phyloP scores from a whole-genome alignment of 2,797 vertebrate species.

The Novumbra hubbsi region DNA sequence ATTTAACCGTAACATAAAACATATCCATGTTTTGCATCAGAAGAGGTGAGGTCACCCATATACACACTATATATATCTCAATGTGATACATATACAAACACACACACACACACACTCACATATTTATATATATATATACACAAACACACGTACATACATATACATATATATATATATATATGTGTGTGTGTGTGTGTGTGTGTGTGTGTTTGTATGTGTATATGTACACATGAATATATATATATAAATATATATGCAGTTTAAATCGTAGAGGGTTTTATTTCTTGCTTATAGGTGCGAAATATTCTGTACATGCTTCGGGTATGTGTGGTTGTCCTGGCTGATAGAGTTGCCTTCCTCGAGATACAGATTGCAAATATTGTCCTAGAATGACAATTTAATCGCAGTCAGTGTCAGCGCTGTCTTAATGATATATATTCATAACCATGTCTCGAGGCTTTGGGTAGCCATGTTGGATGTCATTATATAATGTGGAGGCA shows the following conservation, averaged over 20 bases:
- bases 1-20: background rate
- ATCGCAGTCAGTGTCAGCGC: conserved; percentile 30
- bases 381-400: conserved; percentile 33
- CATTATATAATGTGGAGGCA: conserved; percentile 58
- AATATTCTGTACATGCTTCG: conserved; percentile 20
- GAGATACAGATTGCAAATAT: conserved; percentile 32
- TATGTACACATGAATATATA: no score
- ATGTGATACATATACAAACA: no score
- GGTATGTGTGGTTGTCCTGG: conserved; percentile 22
- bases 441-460: conserved; percentile 53
- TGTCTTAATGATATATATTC: conserved; percentile 59
- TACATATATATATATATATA: no score
- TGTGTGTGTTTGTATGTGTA: no score
- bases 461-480: conserved; percentile 72
- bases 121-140: background rate
- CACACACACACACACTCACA: no score
- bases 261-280: background rate
- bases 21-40: background rate
- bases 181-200: no score
- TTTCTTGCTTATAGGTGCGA: conserved; percentile 16
- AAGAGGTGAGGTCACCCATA: background rate
- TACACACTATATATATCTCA: background rate
- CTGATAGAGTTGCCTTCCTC: conserved; percentile 28
- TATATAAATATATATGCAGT: no score
- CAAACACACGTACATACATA: no score